phyloP scores from a whole-genome alignment of 2,888 invertebrate species.

The Euzophera pinguis region DNA sequence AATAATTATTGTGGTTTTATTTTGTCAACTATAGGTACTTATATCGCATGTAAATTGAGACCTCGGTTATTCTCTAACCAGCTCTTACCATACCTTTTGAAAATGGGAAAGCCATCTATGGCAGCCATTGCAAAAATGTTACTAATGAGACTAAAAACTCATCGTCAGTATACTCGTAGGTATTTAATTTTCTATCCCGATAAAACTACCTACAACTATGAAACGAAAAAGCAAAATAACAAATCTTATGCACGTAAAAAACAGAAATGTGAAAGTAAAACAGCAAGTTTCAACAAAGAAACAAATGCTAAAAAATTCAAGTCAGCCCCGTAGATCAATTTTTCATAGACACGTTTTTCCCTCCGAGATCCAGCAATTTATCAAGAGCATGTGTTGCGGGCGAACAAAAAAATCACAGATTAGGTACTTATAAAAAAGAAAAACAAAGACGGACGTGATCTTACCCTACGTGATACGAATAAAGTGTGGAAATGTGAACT shows the following conservation, averaged over 20 bases:
- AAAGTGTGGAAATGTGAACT: conserved; percentile 37
- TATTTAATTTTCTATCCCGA: not conserved
- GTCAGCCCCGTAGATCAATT: conserved; percentile 47
- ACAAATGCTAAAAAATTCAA: conserved; percentile 30
- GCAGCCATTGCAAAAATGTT: too few species aligned
- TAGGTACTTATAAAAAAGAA: conserved; percentile 49
- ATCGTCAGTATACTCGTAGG: too few species aligned
- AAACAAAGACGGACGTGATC: conserved; percentile 57
- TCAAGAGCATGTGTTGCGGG: conserved; percentile 56
- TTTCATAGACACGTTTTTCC: conserved; percentile 51
- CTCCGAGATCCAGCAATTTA: conserved; percentile 52
- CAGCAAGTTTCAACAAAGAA: conserved; percentile 21
- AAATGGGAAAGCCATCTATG: too few species aligned
- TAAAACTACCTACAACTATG: not conserved
- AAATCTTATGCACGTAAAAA: not conserved
- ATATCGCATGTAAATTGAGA: too few species aligned
- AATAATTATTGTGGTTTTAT: too few species aligned
- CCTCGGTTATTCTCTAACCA: too few species aligned
- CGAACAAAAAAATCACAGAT: conserved; percentile 50
- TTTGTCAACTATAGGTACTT: too few species aligned
- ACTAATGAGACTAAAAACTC: too few species aligned
- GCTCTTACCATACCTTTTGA: too few species aligned
- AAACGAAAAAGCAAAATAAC: not conserved
- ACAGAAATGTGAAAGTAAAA: conserved; percentile 12
- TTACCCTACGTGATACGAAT: conserved; percentile 53